A percentile compares a stretch with the other conserved stretches of the same genome.
These are phyloP conservation scores for Theodoxus fluviatilis DNA, from an alignment of 2,888 invertebrate species.

Conservation along the genomic window DNA sequence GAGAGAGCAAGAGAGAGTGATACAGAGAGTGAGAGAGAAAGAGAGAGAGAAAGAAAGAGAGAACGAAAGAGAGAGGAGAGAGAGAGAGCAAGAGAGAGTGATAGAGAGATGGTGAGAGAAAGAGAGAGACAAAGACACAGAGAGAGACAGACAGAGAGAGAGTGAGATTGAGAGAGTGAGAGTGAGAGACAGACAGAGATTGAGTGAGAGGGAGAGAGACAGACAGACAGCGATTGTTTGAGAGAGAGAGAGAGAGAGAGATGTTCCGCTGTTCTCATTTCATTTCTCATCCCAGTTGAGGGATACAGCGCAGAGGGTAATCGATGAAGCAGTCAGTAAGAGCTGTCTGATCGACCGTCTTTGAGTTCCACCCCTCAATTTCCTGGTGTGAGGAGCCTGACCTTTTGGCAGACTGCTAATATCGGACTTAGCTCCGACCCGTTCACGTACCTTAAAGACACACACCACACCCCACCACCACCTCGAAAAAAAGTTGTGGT, in stretches of 20 bases:
- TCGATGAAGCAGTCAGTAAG: too few species aligned
- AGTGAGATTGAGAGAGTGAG: not conserved
- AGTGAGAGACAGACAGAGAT: not conserved
- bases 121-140: not conserved
- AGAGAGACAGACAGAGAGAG: not conserved
- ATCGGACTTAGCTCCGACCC: too few species aligned
- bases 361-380: too few species aligned
- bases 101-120: not conserved
- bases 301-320: too few species aligned
- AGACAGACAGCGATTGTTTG: not conserved
- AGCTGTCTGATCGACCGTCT: too few species aligned
- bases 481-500: too few species aligned
- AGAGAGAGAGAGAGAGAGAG: not conserved
- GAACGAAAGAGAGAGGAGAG: not conserved
- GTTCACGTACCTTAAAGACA: too few species aligned
- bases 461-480: too few species aligned
- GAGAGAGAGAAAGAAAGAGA: constrained; percentile 20
- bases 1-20: not conserved
- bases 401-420: too few species aligned
- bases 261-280: not conserved
- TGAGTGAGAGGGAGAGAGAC: not conserved
- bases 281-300: too few species aligned
- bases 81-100: too few species aligned
- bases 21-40: not conserved
- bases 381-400: too few species aligned